Evolutionary conservation across 2,113 vertebrate genomes (phyloP).

Genomic region (Platichthys stellatus): DNA sequence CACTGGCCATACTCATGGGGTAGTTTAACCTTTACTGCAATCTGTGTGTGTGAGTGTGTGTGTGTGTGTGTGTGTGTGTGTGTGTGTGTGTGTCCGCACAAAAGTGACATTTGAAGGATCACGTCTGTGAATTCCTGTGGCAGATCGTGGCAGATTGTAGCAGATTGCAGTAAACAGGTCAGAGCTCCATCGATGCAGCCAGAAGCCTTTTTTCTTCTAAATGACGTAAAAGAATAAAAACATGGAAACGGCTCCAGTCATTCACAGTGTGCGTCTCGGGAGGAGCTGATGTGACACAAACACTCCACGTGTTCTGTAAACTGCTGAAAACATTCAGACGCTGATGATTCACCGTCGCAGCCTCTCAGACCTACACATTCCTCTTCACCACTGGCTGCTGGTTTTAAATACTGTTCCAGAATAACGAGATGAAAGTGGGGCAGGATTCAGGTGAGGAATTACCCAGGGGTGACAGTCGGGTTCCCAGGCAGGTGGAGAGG

Average conservation of each 20-base stretch:
- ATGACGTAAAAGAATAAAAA: constrained; percentile 7
- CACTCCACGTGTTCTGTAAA: neutral
- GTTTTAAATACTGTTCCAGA: constrained; percentile 35
- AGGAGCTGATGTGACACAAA: constrained; percentile 50
- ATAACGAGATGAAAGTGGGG: constrained; percentile 40
- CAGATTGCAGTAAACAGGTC: constrained; percentile 19
- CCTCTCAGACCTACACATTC: constrained; percentile 21
- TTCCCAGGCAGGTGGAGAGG: constrained; percentile 30
- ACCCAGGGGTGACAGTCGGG: constrained; percentile 27
- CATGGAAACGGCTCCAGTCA: constrained; percentile 7
- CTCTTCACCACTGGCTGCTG: constrained; percentile 18
- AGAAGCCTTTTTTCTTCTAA: constrained; percentile 16
- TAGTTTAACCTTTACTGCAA: constrained; percentile 66
- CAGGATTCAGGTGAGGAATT: constrained; percentile 21
- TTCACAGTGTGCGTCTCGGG: constrained; percentile 20
- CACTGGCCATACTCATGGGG: constrained; percentile 53
- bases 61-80: constrained; percentile 8
- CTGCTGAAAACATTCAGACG: constrained; percentile 16
- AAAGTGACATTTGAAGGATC: constrained; percentile 54
- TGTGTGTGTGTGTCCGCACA: constrained; percentile 13
- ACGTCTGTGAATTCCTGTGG: constrained; percentile 12
- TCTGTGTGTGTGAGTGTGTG: constrained; percentile 28
- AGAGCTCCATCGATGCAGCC: constrained; percentile 5
- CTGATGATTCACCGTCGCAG: constrained; percentile 31
- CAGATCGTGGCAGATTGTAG: neutral